Evolutionary conservation across 2,113 vertebrate species (phyloP).

Genomic region (Amia ocellicauda): DNA sequence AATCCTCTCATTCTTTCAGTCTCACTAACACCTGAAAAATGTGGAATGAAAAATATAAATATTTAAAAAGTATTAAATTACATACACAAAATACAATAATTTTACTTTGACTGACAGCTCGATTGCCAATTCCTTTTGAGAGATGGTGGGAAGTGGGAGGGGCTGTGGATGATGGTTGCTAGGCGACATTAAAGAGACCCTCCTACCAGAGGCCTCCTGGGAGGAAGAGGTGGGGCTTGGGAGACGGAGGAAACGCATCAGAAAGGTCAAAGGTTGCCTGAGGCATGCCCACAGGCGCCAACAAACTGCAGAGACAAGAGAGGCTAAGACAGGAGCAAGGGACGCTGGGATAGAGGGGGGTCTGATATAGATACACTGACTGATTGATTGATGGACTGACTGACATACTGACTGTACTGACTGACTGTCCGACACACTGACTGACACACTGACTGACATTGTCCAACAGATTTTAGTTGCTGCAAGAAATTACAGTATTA

Average conservation of each 20-base stretch:
- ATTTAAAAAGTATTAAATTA: too few species aligned
- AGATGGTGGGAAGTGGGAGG: neutral
- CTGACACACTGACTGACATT: too few species aligned
- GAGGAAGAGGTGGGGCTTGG: constrained; percentile 14
- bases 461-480: too few species aligned
- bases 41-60: too few species aligned
- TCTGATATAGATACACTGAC: too few species aligned
- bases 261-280: constrained; percentile 24
- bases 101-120: neutral
- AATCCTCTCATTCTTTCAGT: too few species aligned
- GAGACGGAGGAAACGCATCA: constrained; percentile 24
- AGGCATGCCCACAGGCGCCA: constrained; percentile 22
- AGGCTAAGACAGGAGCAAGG: constrained; percentile 21
- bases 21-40: too few species aligned
- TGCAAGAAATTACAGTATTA: too few species aligned
- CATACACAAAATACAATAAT: too few species aligned
- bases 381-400: too few species aligned
- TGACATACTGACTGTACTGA: constrained; percentile 2
- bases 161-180: neutral
- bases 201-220: constrained; percentile 19
- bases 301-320: constrained; percentile 25
- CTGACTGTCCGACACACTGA: neutral
- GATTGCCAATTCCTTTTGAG: constrained; percentile 8
- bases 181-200: constrained; percentile 6
- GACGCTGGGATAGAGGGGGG: constrained; percentile 15